Evolutionary conservation across 2,888 invertebrate species (phyloP), one percentile per base, ranked within the genome.

Genomic region (Labia minor): DNA sequence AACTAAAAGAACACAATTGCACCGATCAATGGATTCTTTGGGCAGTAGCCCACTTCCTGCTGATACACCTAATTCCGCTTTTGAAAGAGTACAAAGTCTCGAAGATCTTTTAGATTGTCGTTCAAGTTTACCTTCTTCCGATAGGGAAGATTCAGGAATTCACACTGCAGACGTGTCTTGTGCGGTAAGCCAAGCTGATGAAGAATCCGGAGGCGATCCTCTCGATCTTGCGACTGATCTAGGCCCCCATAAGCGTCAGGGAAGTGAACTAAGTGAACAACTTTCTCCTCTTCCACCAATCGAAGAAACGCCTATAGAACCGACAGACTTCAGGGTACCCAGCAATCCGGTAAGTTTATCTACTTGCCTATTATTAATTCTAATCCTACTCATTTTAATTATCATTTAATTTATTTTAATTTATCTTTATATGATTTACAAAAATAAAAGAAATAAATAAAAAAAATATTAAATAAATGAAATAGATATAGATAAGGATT

Each of bases 91-190:
- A 65, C 85, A 86, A 76, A 84, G 85, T 73, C 77, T 85, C 69
- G 85, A 86, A 76, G 85, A 85, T 72, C 80, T 86, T 62, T 16
- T 70, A 2, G 80, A 81, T 70, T 81, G 79, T 67, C 10, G 78
- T 80, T 4, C 80, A 81, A 6, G 83, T 83, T 79, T 81, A 4
- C 78, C 81, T 1, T 81, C 81, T 4, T 83, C 84, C 62, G 88
- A 87, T 76, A 83, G 86, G 61, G 90, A 91, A 77, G 90, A 91
- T 74, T 88, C 87, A 70, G 89, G 88, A 1, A 87, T 89, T 70
- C 90, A 90, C 72, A 87, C 89, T 3, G 89, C 89, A 1, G 86
- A 89, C 74, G 90, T 88, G 67, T 89, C 88, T 19, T 88, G 87
- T 72, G 87, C 85, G 26, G 84, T 85, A 19, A 84, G 84, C 73